Evolutionary conservation across 2,113 vertebrate genomes (phyloP), one percentile per base, ranked within the genome.

Genomic region (Sialia sialis): DNA sequence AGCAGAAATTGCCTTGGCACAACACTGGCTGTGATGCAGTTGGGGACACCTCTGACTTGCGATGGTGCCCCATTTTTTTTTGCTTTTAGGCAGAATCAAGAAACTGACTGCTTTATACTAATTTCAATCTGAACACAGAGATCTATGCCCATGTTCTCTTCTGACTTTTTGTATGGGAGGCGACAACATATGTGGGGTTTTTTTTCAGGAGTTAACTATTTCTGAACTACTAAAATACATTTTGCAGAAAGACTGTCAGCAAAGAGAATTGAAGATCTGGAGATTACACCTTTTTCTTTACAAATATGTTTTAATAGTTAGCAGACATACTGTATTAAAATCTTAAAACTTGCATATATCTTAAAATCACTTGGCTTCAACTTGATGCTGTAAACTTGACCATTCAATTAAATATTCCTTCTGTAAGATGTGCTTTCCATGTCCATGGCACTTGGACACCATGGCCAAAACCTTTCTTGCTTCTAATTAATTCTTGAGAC

Each of bases 331-430:
- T 64, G 4, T 39, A 63, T 44, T n/a, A 73, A 76, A 49, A 55
- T 54, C 13, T 36, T 68, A 6, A 11, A 41, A 38, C 2, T 68
- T n/a, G 14, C 0, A 2, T 11, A 10, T 17, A 38, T 44, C 11
- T 67, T 75, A 70, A 67, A n/a, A 59, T 63, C 46, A 38, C 6
- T 55, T 76, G 36, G 10, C 36, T 80, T 84, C 49, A 51, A 7
- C 58, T 84, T 84, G 12, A 34, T 17, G 4, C 32, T 46, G 46
- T 30, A 26, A 29, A 14, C 13, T 55, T 46, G 39, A 13, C 9
- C 13, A 29, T 63, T 87, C 14, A 84, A 23, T 73, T 34, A 73
- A 68, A 46, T 60, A 91, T 23, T 87, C 27, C n/a, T 55, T 86
- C 43, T 81, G 6, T 43, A 64, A 84, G 8, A 1, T 73, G 44